Percentiles rank a stretch among this genome's conserved stretches.
Evolutionary conservation across 2,113 vertebrate genomes (phyloP).

Genomic region (Solea senegalensis): DNA sequence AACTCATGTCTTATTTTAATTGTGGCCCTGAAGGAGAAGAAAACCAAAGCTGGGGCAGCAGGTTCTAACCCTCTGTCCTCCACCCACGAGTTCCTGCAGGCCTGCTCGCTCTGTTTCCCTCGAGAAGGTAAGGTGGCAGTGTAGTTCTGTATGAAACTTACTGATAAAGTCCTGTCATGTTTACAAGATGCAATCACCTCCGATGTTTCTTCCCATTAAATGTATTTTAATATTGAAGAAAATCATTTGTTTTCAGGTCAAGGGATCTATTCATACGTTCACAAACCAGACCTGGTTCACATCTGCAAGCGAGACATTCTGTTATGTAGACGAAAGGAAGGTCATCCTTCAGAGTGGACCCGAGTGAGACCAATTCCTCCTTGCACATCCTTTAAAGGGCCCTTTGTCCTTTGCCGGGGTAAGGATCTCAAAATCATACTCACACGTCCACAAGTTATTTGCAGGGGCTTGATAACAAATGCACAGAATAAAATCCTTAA

Average conservation of each 20-base stretch:
- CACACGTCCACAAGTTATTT: neutral
- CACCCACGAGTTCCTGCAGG: slow-evolving; percentile 92
- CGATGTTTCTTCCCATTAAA: neutral
- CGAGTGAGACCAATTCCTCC: slow-evolving; percentile 88
- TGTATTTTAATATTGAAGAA: no score
- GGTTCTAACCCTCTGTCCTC: slow-evolving; percentile 84
- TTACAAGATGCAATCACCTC: neutral
- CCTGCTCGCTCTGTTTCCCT: slow-evolving; percentile 89
- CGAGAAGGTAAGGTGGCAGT: slow-evolving; percentile 81
- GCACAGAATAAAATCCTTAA: no score
- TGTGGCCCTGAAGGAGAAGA: slow-evolving; percentile 46
- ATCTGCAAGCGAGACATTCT: slow-evolving; percentile 88
- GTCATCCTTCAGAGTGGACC: slow-evolving; percentile 82
- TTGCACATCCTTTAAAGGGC: slow-evolving; percentile 85
- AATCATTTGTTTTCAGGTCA: slow-evolving; percentile 74
- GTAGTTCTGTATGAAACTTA: neutral
- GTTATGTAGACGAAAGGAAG: slow-evolving; percentile 83
- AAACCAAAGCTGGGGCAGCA: slow-evolving; percentile 65
- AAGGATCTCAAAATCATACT: slow-evolving; percentile 7
- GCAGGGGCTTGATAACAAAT: neutral
- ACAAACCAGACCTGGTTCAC: slow-evolving; percentile 89
- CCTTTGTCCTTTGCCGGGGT: slow-evolving; percentile 94
- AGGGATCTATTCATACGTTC: slow-evolving; percentile 85
- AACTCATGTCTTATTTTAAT: slow-evolving; percentile 14
- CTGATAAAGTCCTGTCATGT: neutral